Conservation (phyloP, 2,888 invertebrate genomes). For the Sarcophaga rosellei region DNA sequence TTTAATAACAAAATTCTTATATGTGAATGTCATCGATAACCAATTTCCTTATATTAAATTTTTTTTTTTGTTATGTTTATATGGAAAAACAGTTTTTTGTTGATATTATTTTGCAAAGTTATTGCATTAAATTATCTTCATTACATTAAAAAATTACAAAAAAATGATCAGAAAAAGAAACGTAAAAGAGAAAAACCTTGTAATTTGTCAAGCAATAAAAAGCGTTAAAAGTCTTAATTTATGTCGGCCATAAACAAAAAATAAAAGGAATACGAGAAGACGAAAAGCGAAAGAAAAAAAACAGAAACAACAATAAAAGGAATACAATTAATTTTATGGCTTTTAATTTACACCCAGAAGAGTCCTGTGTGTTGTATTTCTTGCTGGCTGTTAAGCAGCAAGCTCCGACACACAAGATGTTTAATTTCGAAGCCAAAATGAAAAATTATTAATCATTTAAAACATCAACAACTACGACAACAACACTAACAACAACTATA, state of each 20-base stretch:
- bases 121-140: no score
- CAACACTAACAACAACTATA: neutral
- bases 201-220: constrained; percentile 20
- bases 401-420: neutral
- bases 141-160: no score
- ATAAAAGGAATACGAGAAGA: neutral
- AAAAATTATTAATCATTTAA: constrained; percentile 47
- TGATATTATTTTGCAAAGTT: no score
- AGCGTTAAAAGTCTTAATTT: constrained; percentile 29
- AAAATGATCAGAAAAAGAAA: neutral
- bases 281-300: neutral
- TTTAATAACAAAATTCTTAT: no score
- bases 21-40: no score
- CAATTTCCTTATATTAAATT: no score
- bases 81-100: no score
- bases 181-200: constrained; percentile 5
- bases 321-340: constrained; percentile 46
- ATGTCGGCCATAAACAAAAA: constrained; percentile 13
- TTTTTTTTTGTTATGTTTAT: no score
- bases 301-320: neutral
- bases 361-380: neutral
- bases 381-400: no score
- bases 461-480: neutral
- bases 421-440: constrained; percentile 19
- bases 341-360: constrained; percentile 31